These are phyloP conservation scores for Apolygus lucorum DNA, from an alignment of 1,140 invertebrate genomes.

Conservation along the genomic window DNA sequence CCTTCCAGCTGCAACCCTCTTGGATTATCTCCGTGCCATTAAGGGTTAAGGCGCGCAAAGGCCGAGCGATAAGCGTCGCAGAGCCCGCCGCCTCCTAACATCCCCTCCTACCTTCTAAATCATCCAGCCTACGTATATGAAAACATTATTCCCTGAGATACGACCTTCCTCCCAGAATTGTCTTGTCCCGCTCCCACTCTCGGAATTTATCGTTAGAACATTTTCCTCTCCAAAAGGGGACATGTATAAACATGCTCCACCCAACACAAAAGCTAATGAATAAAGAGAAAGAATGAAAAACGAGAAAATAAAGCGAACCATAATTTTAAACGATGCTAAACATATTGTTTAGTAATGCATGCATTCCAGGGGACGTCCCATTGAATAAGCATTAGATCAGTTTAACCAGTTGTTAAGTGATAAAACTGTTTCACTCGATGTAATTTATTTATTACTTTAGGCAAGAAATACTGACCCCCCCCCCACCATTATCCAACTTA, in stretches of 20 bases:
- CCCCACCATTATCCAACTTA: too few relatives aligned
- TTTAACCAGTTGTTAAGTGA: too few relatives aligned
- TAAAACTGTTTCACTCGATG: too few relatives aligned
- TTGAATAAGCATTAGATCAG: too few relatives aligned
- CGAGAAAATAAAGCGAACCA: too few relatives aligned
- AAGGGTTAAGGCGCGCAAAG: background rate
- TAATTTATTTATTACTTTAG: too few relatives aligned
- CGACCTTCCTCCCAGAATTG: background rate
- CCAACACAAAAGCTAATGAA: background rate
- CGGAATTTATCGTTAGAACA: background rate
- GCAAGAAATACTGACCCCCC: too few relatives aligned
- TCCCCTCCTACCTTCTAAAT: background rate
- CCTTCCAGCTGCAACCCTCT: too few relatives aligned
- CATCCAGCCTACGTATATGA: conserved; percentile 11
- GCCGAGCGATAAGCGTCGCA: background rate
- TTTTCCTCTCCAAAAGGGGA: background rate
- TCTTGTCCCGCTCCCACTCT: background rate
- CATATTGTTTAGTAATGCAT: too few relatives aligned
- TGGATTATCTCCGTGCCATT: conserved; percentile 11
- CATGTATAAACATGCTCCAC: background rate
- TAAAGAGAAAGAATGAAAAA: background rate
- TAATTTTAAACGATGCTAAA: too few relatives aligned
- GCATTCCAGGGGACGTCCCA: too few relatives aligned
- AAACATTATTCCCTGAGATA: conserved; percentile 11
- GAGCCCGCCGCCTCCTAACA: background rate